These are phyloP conservation scores for Drosophila pseudotalamancana DNA, from an alignment of 2,888 invertebrate species.

Conservation along the genomic window DNA sequence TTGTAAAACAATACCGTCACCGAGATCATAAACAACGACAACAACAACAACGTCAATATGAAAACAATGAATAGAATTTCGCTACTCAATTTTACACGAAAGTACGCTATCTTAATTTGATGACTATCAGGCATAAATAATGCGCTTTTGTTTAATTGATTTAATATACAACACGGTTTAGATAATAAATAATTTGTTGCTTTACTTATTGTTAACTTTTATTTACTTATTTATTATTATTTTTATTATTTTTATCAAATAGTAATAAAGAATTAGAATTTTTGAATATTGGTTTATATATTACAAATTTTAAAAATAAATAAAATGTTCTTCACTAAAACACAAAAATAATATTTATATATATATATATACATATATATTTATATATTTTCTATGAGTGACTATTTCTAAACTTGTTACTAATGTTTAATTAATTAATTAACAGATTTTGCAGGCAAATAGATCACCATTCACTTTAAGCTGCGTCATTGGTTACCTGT, in stretches of 20 bases:
- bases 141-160: too few relatives aligned
- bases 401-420: neutral
- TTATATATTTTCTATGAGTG: neutral
- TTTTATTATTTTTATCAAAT: too few relatives aligned
- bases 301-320: constrained; percentile 26
- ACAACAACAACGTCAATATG: constrained; percentile 11
- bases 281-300: too few relatives aligned
- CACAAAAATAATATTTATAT: neutral
- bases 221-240: too few relatives aligned
- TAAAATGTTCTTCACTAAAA: constrained; percentile 11
- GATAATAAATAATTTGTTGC: too few relatives aligned
- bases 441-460: constrained; percentile 13
- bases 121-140: constrained; percentile 47
- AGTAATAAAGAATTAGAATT: too few relatives aligned
- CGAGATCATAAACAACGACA: constrained; percentile 7
- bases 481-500: too few relatives aligned
- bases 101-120: neutral
- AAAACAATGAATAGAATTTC: constrained; percentile 41
- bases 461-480: too few relatives aligned
- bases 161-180: too few relatives aligned
- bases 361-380: neutral
- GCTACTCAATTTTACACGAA: constrained; percentile 10
- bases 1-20: too few relatives aligned
- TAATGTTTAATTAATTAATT: constrained; percentile 36
- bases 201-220: too few relatives aligned